Base-by-base conservation (phyloP, 2,888 invertebrate species). In the Troides oblongomaculatus region DNA sequence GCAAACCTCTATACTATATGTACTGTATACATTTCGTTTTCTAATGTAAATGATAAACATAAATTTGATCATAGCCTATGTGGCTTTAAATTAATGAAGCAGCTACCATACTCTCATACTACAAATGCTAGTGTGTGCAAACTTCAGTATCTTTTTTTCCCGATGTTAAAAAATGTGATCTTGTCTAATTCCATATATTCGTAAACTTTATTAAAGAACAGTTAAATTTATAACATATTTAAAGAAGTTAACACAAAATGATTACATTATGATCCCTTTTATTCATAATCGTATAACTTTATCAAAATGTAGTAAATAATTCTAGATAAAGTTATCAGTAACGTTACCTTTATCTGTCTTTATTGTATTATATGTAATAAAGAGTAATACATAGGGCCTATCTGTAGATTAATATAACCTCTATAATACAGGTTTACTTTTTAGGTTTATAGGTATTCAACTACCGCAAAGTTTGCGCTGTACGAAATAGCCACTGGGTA, bases 381-480 rank as follows among this genome's bases (percentile, higher is more conserved):
- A 14, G 10, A 18, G 17, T n/a, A 8, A 7, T n/a, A 56, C 3
- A 56, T 14, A 46, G 12, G 12, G 10, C 46, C 14, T 46, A 14
- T 46, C 46, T 46, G 12, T 46, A 12, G 14, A 46, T 46, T 46
- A 12, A 46, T n/a, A 56, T n/a, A 21, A 21, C n/a, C 21, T 56
- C 6, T 56, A 21, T 56, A 56, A 56, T n/a, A n/a, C 56, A 0
- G 18, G 18, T 56, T 56, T 21, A 56, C 8, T 71, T 87, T 86
- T 69, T 83, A 95, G 95, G 93, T 94, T 10, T 96, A 95, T 79
- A 90, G 96, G 68, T 94, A 96, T 79, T 96, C 96, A 0, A 93
- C 92, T 0, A 93, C 94, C 7, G 94, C 95, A 2, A 90, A 88
- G 76, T 96, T 92, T 78, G 91, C 94, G 59, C 88, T 95, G 1